Percentiles rank a stretch among this genome's conserved stretches.
These are phyloP conservation scores for Lypha dubia DNA, from an alignment of 2,888 invertebrate genomes.

Conservation along the genomic window DNA sequence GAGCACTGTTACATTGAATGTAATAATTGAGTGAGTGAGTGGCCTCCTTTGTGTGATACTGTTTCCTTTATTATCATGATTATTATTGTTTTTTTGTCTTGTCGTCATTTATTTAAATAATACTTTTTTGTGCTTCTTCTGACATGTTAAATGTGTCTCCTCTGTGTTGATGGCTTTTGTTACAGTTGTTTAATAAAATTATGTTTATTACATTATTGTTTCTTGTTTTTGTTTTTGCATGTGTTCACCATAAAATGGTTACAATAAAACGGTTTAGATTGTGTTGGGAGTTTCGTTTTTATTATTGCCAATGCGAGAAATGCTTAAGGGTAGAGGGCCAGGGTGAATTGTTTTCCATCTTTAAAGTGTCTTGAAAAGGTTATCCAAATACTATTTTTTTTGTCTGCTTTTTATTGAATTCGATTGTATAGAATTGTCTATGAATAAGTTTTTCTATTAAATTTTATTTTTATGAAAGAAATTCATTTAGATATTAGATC, in stretches of 20 bases:
- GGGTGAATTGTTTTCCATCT: neutral
- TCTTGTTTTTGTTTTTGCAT: constrained; percentile 38
- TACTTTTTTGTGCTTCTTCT: neutral
- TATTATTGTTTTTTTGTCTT: constrained; percentile 34
- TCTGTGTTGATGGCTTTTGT: neutral
- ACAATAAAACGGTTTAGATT: constrained; percentile 66
- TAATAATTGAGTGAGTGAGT: neutral
- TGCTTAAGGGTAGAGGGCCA: neutral
- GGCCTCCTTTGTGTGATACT: constrained; percentile 5
- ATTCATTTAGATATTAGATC: no score
- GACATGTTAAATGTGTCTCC: neutral
- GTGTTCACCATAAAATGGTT: constrained; percentile 47
- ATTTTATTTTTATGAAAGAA: no score
- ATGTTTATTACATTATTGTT: constrained; percentile 56
- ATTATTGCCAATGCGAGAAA: neutral
- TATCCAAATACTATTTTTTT: no score
- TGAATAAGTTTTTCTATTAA: no score
- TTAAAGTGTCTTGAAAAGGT: neutral
- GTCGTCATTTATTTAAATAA: constrained; percentile 39
- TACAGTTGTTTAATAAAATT: constrained; percentile 59
- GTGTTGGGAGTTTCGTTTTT: constrained; percentile 54
- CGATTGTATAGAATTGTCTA: no score
- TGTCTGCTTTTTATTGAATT: no score
- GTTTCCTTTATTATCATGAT: constrained; percentile 12
- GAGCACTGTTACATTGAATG: neutral